Evolutionary conservation across 2,888 invertebrate genomes (phyloP).

Genomic region (Calliscelio sp.): DNA sequence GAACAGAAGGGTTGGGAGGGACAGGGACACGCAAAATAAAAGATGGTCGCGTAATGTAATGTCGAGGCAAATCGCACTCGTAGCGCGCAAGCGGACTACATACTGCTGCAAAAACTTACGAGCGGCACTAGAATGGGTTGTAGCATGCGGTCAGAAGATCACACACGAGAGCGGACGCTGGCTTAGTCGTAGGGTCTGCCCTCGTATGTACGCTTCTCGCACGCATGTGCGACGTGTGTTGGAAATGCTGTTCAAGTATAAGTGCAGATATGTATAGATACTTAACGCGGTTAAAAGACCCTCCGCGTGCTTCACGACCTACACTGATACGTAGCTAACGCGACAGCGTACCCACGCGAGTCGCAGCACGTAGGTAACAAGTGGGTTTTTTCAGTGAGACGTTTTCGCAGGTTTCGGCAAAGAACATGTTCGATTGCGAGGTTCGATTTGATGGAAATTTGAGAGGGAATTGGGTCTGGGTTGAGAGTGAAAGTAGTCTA

Average conservation of each 20-base stretch:
- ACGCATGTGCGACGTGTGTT: too few relatives aligned
- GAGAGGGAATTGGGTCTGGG: too few relatives aligned
- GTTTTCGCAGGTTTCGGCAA: too few relatives aligned
- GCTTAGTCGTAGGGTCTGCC: slow-evolving; percentile 71
- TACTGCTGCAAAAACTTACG: slow-evolving; percentile 62
- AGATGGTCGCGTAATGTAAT: not conserved
- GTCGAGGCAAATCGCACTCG: slow-evolving; percentile 53
- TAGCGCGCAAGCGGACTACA: slow-evolving; percentile 67
- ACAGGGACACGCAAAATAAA: not conserved
- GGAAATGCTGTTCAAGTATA: slow-evolving; percentile 46
- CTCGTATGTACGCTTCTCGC: slow-evolving; percentile 64
- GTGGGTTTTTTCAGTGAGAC: not conserved
- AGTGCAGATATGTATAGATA: slow-evolving; percentile 76
- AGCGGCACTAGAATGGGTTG: slow-evolving; percentile 50
- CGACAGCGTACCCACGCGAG: not conserved
- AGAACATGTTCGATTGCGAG: too few relatives aligned
- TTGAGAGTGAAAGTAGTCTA: too few relatives aligned
- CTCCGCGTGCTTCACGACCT: slow-evolving; percentile 71
- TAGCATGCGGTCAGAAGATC: slow-evolving; percentile 63
- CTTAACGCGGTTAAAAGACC: slow-evolving; percentile 82
- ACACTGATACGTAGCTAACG: too few relatives aligned
- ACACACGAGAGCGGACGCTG: slow-evolving; percentile 68
- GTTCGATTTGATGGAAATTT: not conserved
- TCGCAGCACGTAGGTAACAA: not conserved
- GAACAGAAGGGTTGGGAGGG: not conserved